Percentiles rank a stretch among this genome's conserved stretches.
Conservation (phyloP, 37 sponge, comb jelly and placozoan species). For the Diacarnus erythraeanus region DNA sequence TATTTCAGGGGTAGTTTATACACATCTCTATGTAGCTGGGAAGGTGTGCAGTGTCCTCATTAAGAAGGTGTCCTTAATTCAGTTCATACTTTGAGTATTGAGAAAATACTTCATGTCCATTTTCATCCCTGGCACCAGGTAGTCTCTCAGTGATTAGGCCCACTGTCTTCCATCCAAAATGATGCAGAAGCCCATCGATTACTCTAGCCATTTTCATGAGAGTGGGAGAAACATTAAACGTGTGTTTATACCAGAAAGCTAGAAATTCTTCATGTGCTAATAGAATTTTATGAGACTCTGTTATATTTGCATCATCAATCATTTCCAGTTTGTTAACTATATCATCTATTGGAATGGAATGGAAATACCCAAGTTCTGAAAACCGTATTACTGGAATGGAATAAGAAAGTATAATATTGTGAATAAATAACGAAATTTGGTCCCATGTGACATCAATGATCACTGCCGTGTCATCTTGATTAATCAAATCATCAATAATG, state of each 20-base stretch:
- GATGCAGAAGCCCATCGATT: background rate
- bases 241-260: too few species aligned
- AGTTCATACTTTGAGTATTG: background rate
- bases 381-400: background rate
- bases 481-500: background rate
- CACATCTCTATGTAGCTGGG: too few species aligned
- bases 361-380: background rate
- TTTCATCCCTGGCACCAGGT: background rate
- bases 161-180: background rate
- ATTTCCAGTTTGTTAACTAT: background rate
- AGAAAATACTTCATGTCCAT: background rate
- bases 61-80: too few species aligned
- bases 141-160: background rate
- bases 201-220: background rate
- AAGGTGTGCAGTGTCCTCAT: too few species aligned
- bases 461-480: background rate
- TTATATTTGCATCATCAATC: background rate
- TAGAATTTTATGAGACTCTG: background rate
- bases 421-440: background rate
- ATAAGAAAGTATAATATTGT: background rate
- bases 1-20: too few species aligned
- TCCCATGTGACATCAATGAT: background rate
- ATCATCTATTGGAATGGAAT: background rate
- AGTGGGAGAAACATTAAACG: background rate
- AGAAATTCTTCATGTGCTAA: background rate